Conservation (phyloP, 1,140 invertebrate genomes). For the Leguminivora glycinivorella region DNA sequence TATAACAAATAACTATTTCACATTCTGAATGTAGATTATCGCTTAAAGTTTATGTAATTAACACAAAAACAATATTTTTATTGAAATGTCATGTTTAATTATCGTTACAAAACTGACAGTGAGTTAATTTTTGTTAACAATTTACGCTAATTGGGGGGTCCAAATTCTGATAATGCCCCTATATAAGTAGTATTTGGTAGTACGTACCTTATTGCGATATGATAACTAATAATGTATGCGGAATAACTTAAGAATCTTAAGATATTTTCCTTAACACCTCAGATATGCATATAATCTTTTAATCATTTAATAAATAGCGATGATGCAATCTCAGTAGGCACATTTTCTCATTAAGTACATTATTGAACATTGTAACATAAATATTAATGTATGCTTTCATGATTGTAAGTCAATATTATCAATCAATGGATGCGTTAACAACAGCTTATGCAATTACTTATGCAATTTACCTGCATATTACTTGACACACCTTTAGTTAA, state of each 20-base stretch:
- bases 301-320: not conserved
- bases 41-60: no score
- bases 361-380: not conserved
- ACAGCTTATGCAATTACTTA: not conserved
- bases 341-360: no score
- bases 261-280: not conserved
- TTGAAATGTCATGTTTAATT: no score
- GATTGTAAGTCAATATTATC: not conserved
- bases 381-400: not conserved
- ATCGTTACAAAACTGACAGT: no score
- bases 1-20: no score
- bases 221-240: not conserved
- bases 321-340: not conserved
- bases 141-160: no score
- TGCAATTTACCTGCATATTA: conserved; percentile 20
- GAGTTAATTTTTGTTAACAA: no score
- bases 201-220: not conserved
- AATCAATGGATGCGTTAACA: not conserved
- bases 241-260: not conserved
- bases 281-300: not conserved
- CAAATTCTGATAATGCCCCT: no score
- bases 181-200: no score
- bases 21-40: no score
- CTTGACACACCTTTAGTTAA: no score
- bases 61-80: no score